Percentiles rank a stretch among this genome's conserved stretches.
Conservation (phyloP, 2,113 vertebrate species). For the Elgaria multicarinata region DNA sequence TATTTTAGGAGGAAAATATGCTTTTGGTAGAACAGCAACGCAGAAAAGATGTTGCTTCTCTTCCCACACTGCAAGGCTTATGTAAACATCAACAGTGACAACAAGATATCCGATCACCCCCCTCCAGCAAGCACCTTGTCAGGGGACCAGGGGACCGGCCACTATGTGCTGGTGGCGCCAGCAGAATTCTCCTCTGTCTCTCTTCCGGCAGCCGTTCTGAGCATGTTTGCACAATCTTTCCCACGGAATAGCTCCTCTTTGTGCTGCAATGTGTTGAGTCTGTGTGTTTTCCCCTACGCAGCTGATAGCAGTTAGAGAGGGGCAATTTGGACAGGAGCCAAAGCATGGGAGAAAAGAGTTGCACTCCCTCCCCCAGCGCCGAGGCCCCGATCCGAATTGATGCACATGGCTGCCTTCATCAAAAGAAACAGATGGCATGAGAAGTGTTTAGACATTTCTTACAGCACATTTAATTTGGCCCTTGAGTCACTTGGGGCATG, state of each 20-base stretch:
- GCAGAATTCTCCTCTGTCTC: too few relatives aligned
- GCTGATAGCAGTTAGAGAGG: too few relatives aligned
- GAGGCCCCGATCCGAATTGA: too few relatives aligned
- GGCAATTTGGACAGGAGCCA: too few relatives aligned
- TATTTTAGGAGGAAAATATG: conserved; percentile 64
- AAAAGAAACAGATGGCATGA: too few relatives aligned
- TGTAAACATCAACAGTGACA: background rate
- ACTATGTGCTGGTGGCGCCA: background rate
- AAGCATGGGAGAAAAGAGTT: too few relatives aligned
- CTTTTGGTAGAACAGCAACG: conserved; percentile 38
- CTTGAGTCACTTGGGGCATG: background rate
- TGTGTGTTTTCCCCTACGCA: too few relatives aligned
- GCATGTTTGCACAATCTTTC: background rate
- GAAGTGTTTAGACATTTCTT: too few relatives aligned
- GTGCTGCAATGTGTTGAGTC: too few relatives aligned
- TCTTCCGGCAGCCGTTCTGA: background rate
- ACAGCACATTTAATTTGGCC: too few relatives aligned
- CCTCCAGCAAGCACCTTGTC: background rate
- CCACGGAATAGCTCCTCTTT: background rate
- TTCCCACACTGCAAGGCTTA: background rate
- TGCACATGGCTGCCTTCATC: too few relatives aligned
- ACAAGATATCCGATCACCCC: background rate
- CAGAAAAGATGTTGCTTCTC: conserved; percentile 14
- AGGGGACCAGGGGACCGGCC: background rate
- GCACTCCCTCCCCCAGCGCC: too few relatives aligned